phyloP scores from a whole-genome alignment of 2,113 vertebrate species.

The Meleagris gallopavo region DNA sequence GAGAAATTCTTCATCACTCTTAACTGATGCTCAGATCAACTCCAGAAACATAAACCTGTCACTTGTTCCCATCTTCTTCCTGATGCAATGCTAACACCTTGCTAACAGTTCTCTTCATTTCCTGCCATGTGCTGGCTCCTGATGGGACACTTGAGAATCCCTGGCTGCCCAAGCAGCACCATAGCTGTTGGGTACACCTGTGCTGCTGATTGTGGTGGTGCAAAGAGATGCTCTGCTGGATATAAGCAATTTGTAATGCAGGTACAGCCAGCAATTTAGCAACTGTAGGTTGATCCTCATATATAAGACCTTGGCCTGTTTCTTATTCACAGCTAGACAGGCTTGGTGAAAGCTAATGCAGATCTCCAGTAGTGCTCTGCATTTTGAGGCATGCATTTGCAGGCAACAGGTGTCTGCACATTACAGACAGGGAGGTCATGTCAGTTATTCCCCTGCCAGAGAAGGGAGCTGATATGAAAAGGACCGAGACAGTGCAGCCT shows the following conservation, averaged over 20 bases:
- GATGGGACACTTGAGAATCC: not conserved
- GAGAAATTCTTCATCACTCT: not conserved
- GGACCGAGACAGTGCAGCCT: not conserved
- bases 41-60: not conserved
- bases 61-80: not conserved
- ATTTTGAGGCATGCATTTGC: not conserved
- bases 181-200: not conserved
- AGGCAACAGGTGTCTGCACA: accelerated
- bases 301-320: not conserved
- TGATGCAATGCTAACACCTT: accelerated
- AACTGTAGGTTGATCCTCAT: not conserved
- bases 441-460: not conserved
- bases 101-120: not conserved
- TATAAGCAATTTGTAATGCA: not conserved
- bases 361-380: not conserved
- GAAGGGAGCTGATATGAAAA: not conserved
- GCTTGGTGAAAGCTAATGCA: not conserved
- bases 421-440: not conserved
- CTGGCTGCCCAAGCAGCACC: not conserved
- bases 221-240: not conserved
- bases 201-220: not conserved
- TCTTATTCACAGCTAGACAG: not conserved
- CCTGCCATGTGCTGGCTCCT: not conserved
- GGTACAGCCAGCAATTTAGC: not conserved
- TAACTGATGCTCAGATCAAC: not conserved